Evolutionary conservation across 2,888 invertebrate genomes (phyloP).

Genomic region (Lochmaea crataegi): DNA sequence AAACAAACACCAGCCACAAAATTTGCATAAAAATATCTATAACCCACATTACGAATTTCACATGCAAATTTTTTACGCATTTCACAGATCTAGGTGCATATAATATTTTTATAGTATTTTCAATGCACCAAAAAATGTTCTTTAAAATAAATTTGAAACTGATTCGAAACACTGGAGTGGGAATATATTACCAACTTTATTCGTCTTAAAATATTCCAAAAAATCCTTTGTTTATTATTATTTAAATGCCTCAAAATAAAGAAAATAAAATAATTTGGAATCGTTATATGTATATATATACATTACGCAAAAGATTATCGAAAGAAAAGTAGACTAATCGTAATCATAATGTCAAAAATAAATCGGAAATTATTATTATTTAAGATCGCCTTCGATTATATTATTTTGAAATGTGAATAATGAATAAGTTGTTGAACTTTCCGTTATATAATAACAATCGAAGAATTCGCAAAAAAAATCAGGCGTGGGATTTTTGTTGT

Average conservation of each 20-base stretch:
- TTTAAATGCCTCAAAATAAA: too few species aligned
- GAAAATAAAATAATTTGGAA: too few species aligned
- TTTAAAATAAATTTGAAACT: too few species aligned
- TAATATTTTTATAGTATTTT: neutral
- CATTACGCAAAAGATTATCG: too few species aligned
- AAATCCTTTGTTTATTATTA: too few species aligned
- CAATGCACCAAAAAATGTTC: neutral
- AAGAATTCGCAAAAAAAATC: neutral
- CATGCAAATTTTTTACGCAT: slow-evolving; percentile 6
- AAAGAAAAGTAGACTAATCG: too few species aligned
- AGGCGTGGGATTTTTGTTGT: neutral
- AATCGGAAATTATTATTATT: too few species aligned
- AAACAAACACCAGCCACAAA: slow-evolving; percentile 13
- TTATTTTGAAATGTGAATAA: slow-evolving; percentile 8
- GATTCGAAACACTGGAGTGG: too few species aligned
- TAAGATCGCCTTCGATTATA: slow-evolving; percentile 1
- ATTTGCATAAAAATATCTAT: slow-evolving; percentile 28
- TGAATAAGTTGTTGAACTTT: slow-evolving; percentile 4
- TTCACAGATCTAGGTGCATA: slow-evolving; percentile 5
- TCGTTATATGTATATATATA: too few species aligned
- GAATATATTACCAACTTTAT: too few species aligned
- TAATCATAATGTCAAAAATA: too few species aligned
- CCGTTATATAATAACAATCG: neutral
- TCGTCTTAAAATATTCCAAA: too few species aligned
- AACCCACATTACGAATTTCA: slow-evolving; percentile 18